Evolutionary conservation across 2,797 vertebrate species (phyloP).

Genomic region (Bradypus variegatus): DNA sequence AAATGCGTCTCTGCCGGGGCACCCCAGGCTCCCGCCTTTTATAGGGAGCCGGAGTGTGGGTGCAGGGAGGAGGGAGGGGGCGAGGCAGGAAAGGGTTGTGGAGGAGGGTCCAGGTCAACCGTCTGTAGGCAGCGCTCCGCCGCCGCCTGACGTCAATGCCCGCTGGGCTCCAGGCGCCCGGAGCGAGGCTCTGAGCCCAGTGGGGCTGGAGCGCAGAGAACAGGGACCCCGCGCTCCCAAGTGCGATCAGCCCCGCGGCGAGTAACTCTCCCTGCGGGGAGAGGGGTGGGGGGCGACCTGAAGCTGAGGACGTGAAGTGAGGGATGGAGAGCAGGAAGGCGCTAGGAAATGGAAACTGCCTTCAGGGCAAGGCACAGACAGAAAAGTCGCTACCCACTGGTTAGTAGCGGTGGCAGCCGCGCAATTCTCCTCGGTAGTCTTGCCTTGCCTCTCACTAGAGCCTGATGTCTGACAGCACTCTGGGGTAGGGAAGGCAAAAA

Average conservation of each 20-base stretch:
- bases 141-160: conserved; percentile 67
- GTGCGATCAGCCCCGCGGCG: background rate
- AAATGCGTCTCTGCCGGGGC: conserved; percentile 3
- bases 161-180: conserved; percentile 53
- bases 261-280: background rate
- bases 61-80: conserved; percentile 47
- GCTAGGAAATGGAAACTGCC: conserved; percentile 44
- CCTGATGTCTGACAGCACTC: background rate
- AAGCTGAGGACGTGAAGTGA: background rate
- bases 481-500: background rate
- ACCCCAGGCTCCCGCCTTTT: conserved; percentile 36
- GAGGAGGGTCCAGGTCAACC: conserved; percentile 61
- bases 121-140: conserved; percentile 62
- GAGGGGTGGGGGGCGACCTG: background rate
- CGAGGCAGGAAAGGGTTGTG: conserved; percentile 36
- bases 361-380: conserved; percentile 21
- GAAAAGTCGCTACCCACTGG: background rate
- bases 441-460: background rate
- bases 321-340: background rate
- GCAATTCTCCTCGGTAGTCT: background rate
- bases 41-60: conserved; percentile 39
- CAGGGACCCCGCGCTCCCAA: conserved; percentile 38
- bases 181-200: conserved; percentile 44
- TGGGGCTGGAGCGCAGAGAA: background rate
- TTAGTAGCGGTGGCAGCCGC: background rate